Conservation (phyloP, 2,113 vertebrate species). For the Melanotaenia duboulayi region DNA sequence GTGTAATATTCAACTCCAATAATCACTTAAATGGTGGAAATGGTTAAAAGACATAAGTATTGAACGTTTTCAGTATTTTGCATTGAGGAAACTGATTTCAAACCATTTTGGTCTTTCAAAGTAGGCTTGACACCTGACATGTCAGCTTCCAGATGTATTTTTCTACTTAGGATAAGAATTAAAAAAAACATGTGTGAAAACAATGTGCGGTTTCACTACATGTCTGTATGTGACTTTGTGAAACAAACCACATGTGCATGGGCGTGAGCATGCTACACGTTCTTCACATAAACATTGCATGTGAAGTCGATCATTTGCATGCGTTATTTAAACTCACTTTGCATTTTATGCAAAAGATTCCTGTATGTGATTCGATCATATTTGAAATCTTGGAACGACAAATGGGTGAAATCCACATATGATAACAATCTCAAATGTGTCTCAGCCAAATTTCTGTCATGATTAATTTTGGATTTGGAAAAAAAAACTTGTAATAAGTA, state of each 20-base stretch:
- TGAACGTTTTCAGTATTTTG: not conserved
- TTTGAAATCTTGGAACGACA: not conserved
- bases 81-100: not conserved
- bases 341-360: not conserved
- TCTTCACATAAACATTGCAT: slow-evolving; percentile 1
- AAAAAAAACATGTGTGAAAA: not conserved
- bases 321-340: not conserved
- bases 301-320: not conserved
- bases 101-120: not conserved
- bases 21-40: not conserved
- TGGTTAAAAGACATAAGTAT: too few species aligned
- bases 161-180: not conserved
- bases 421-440: not conserved
- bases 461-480: not conserved
- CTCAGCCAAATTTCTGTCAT: not conserved
- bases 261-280: not conserved
- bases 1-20: not conserved
- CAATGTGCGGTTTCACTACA: not conserved
- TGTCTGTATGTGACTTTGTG: not conserved
- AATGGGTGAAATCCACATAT: not conserved
- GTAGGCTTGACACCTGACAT: not conserved
- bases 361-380: not conserved
- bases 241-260: not conserved
- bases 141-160: too few species aligned
- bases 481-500: slow-evolving; percentile 7